Conservation (phyloP, 2,888 invertebrate genomes). For the Dynastes maya region DNA sequence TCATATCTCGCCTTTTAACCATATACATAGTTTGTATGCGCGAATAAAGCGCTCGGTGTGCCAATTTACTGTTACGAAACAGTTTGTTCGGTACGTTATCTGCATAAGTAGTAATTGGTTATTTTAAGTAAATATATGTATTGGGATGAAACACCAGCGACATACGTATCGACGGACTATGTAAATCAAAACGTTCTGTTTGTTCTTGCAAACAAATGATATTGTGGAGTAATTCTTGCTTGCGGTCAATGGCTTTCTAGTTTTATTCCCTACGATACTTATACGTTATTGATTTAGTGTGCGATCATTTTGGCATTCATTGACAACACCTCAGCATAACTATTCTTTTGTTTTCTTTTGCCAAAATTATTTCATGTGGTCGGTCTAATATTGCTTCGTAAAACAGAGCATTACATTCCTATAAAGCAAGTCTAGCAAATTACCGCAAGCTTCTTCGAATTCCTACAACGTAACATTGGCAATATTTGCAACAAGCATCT, state of each 20-base stretch:
- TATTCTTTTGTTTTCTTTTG: too few species aligned
- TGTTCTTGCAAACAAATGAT: background rate
- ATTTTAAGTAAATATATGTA: constrained; percentile 31
- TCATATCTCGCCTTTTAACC: background rate
- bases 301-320: too few species aligned
- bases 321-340: too few species aligned
- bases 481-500: too few species aligned
- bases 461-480: too few species aligned
- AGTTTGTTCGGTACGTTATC: constrained; percentile 23
- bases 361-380: too few species aligned
- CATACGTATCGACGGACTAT: background rate
- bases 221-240: background rate
- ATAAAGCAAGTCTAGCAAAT: too few species aligned
- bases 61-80: constrained; percentile 34
- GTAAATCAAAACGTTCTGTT: background rate
- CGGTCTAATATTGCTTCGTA: too few species aligned
- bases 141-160: constrained; percentile 8
- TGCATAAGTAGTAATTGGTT: constrained; percentile 15
- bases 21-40: constrained; percentile 28
- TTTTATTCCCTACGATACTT: too few species aligned
- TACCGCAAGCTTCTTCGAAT: too few species aligned
- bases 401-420: too few species aligned
- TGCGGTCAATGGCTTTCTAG: background rate
- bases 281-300: too few species aligned
- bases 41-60: constrained; percentile 12